Evolutionary conservation across 2,797 vertebrate genomes (phyloP).

Genomic region (Crypturellus tataupa): DNA sequence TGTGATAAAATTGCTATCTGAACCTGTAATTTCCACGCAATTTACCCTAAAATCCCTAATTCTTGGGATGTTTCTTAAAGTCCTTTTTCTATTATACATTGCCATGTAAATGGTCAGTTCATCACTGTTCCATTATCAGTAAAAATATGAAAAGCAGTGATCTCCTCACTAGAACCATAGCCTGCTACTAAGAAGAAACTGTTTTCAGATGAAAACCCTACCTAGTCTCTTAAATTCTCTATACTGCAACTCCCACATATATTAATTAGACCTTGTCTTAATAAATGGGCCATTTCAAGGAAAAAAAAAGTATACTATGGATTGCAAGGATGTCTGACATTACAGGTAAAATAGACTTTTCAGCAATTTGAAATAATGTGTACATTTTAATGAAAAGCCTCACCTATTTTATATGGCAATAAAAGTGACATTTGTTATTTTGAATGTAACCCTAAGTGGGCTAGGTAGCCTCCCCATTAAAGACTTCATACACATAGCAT

Average conservation of each 20-base stretch:
- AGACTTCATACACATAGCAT: not conserved
- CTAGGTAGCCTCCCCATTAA: not conserved
- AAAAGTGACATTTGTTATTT: not conserved
- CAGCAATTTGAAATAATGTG: not conserved
- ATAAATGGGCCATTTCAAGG: not conserved
- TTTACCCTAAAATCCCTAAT: not conserved
- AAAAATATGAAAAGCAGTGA: not conserved
- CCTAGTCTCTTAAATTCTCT: not conserved
- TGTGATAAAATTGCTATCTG: not conserved
- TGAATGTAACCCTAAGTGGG: not conserved
- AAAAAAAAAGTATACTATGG: not conserved
- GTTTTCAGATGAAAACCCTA: fast-evolving
- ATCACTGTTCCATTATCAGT: not conserved
- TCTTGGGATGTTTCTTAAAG: not conserved
- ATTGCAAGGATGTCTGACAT: fast-evolving
- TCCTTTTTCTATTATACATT: not conserved
- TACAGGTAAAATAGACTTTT: not conserved
- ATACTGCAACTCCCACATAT: not conserved
- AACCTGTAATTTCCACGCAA: not conserved
- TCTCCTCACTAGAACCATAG: not conserved
- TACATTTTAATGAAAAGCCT: not conserved
- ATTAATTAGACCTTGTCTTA: not conserved
- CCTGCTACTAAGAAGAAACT: not conserved
- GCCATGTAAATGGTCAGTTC: not conserved
- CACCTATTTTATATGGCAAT: not conserved